A percentile compares a stretch with the other conserved stretches of the same genome.
These are phyloP conservation scores for Chrysopa pallens DNA, from an alignment of 1,140 invertebrate species.

Conservation along the genomic window DNA sequence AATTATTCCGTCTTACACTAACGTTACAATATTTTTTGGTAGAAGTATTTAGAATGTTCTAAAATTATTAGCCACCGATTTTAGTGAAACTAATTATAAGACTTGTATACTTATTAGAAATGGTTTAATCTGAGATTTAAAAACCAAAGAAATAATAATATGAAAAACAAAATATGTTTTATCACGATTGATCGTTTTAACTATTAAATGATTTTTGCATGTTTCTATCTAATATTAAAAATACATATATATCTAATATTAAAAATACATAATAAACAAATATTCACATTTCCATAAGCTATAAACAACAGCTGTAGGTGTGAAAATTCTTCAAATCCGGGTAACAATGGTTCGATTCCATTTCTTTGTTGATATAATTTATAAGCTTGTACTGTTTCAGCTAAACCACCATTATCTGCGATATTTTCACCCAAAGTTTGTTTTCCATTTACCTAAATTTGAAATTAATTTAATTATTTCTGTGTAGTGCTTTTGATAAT, in stretches of 20 bases:
- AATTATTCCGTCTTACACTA: too few species aligned
- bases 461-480: not conserved
- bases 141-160: too few species aligned
- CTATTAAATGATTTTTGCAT: not conserved
- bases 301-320: slow-evolving; percentile 80
- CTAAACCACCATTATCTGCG: slow-evolving; percentile 76
- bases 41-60: too few species aligned
- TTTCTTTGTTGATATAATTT: slow-evolving; percentile 35
- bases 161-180: too few species aligned
- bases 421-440: slow-evolving; percentile 75
- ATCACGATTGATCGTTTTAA: too few species aligned
- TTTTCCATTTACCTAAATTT: slow-evolving; percentile 51
- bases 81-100: too few species aligned
- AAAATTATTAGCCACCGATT: too few species aligned
- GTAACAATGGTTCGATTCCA: slow-evolving; percentile 42
- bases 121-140: too few species aligned
- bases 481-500: too few species aligned
- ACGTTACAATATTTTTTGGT: too few species aligned
- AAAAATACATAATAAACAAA: slow-evolving; percentile 1
- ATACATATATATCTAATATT: not conserved
- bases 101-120: too few species aligned
- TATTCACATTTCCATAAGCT: slow-evolving; percentile 63
- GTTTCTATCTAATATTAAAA: not conserved
- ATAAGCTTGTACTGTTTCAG: slow-evolving; percentile 61
- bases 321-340: slow-evolving; percentile 56